Base-by-base conservation (phyloP, 2,113 vertebrate species). In the Pteruthius melanotis region DNA sequence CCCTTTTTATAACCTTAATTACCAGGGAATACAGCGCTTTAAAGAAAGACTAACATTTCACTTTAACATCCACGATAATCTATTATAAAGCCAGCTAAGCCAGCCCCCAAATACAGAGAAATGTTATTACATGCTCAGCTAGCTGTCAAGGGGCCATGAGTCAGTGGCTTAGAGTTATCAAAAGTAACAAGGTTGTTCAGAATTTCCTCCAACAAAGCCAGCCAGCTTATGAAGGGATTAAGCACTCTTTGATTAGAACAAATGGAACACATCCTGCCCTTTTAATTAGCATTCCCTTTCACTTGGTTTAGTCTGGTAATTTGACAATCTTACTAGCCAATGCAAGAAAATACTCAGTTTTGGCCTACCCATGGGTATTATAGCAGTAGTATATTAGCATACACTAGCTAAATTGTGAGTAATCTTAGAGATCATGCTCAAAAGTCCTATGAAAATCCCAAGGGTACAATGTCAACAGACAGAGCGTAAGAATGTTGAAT, bases 101-200 rank as follows among this genome's bases (percentile, higher is more conserved):
- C 97, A 98, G 97, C 98, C 97, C 97, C 97, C 97, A 98, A 98
- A 98, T 98, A 98, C 97, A 97, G 97, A 98, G 97, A 97, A 98
- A 97, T 95, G 97, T 98, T 98, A 98, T 98, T 98, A 98, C 97
- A 98, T 98, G 97, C 97, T 98, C 97, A 98, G 98, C 97, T 98
- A 97, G 97, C 97, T 98, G 97, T 98, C 98, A 98, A 98, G 97
- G 97, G 98, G 95, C 97, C 95, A 93, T 97, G 98, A 98, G 98
- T 98, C 98, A 98, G 97, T 98, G 96, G 98, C 98, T 98, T 98
- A 98, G 93, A 96, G 97, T 98, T 98, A 98, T 98, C 98, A 98
- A 98, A 98, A 98, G 98, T 97, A 98, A 98, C 97, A 98, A 98
- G 97, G 98, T 98, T 98, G 98, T 98, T 98, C 96, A 96, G 97